Evolutionary conservation across 2,888 invertebrate species (phyloP).

Genomic region (Encarsia formosa): DNA sequence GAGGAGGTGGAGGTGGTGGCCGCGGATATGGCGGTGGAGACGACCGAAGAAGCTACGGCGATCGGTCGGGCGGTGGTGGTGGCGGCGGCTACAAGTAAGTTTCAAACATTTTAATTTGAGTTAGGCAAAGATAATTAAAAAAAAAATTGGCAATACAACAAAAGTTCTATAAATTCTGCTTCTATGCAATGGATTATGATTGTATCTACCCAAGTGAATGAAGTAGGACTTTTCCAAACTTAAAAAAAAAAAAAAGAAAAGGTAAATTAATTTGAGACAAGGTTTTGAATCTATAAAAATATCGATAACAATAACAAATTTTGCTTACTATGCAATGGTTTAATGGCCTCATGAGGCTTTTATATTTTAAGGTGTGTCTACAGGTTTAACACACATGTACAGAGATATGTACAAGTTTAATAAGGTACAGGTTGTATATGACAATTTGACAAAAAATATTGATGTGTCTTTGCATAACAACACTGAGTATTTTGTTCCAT

Average conservation of each 20-base stretch:
- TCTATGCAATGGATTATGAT: slow-evolving; percentile 16
- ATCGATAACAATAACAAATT: slow-evolving; percentile 36
- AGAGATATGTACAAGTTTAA: slow-evolving; percentile 42
- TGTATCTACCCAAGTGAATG: slow-evolving; percentile 27
- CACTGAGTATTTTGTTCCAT: too few species aligned
- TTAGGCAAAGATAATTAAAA: not conserved
- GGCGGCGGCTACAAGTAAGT: slow-evolving; percentile 51
- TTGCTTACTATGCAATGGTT: slow-evolving; percentile 39
- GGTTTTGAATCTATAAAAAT: slow-evolving; percentile 34
- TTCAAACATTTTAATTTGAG: slow-evolving; percentile 15
- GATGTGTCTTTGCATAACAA: slow-evolving; percentile 12
- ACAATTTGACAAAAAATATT: slow-evolving; percentile 42
- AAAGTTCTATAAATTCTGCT: not conserved
- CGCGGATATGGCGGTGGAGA: slow-evolving; percentile 55
- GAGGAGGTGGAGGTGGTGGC: slow-evolving; percentile 47
- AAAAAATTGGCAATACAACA: not conserved
- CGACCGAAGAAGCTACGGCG: slow-evolving; percentile 43
- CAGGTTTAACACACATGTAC: slow-evolving; percentile 52
- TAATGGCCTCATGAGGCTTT: slow-evolving; percentile 46
- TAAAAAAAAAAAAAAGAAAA: slow-evolving; percentile 15
- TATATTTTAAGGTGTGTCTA: slow-evolving; percentile 52
- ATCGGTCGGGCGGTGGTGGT: slow-evolving; percentile 54
- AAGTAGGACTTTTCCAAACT: slow-evolving; percentile 13
- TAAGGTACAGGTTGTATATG: slow-evolving; percentile 49
- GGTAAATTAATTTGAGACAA: slow-evolving; percentile 29